Percentiles rank a stretch among this genome's conserved stretches.
Evolutionary conservation across 2,113 vertebrate genomes (phyloP).

Genomic region (Trematomus loennbergii): DNA sequence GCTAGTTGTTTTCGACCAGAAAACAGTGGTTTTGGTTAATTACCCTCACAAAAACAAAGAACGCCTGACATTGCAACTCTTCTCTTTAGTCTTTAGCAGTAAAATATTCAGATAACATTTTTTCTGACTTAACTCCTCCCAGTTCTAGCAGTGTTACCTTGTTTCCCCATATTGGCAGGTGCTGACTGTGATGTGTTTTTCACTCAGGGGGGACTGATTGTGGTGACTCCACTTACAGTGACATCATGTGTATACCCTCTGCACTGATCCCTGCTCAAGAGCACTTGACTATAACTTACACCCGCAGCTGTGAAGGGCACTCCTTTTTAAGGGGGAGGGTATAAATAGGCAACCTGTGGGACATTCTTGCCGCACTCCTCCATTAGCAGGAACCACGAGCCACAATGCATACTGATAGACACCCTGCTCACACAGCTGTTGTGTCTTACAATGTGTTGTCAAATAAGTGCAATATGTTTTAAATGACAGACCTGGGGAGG

Average conservation of each 20-base stretch:
- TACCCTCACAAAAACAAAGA: background rate
- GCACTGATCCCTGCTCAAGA: background rate
- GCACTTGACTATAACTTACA: conserved; percentile 26
- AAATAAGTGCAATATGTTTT: background rate
- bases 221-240: background rate
- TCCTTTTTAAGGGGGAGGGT: conserved; percentile 18
- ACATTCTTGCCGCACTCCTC: background rate
- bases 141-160: background rate
- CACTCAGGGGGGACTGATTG: background rate
- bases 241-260: background rate
- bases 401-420: background rate
- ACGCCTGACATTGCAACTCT: too few relatives aligned
- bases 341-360: conserved; percentile 42
- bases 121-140: background rate
- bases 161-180: background rate
- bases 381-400: background rate
- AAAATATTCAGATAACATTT: background rate
- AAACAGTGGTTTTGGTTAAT: background rate
- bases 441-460: background rate
- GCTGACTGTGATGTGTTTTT: conserved; percentile 5
- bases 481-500: too few relatives aligned
- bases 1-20: background rate
- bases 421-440: conserved; percentile 10
- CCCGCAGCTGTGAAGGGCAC: conserved; percentile 27
- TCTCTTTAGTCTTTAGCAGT: background rate